Base-by-base conservation (phyloP, 2,888 invertebrate genomes). In the Cremastinae sp. region DNA sequence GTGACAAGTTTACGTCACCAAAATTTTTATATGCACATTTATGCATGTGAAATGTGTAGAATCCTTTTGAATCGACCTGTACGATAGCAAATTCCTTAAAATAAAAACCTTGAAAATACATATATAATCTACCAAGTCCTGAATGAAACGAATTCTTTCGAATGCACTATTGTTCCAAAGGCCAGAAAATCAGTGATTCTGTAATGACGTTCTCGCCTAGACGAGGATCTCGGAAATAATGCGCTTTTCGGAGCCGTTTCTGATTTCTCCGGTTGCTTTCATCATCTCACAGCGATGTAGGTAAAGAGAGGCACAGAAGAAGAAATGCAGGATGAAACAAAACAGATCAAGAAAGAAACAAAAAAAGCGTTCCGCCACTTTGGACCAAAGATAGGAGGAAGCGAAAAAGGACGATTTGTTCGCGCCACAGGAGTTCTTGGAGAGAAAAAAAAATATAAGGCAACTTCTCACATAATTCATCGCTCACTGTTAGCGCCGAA, bases 391-490 rank as follows among this genome's bases (percentile, higher is more conserved):
- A 66, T 66, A 16, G 66, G 43, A 45, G 35, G 55, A 55, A 55
- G 45, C 66, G 66, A 82, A 83, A 86, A 82, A 81, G 85, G 84
- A 86, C 87, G 88, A 89, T 89, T 89, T 88, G 89, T 87, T 85
- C 85, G 88, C 89, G 81, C 89, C 83, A 85, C 89, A 82, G 89
- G 89, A 88, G 88, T 86, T 83, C 59, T 69, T 86, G 82, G 81
- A 61, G 47, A 45, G 68, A 78, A 71, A 74, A 51, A 74, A 83
- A 82, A 86, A 87, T 85, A 87, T 85, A 85, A 86, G 85, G 86
- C 79, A 85, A 85, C 87, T 87, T 87, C 87, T 87, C 87, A 87
- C 87, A 88, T 88, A 87, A 88, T 88, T 88, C 87, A 88, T 58
- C 64, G 58, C 59, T 59, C 59, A 53, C 28, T 14, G 45, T 64